Evolutionary conservation across 2,888 invertebrate species (phyloP).

Genomic region (Agrilus cyanescens): DNA sequence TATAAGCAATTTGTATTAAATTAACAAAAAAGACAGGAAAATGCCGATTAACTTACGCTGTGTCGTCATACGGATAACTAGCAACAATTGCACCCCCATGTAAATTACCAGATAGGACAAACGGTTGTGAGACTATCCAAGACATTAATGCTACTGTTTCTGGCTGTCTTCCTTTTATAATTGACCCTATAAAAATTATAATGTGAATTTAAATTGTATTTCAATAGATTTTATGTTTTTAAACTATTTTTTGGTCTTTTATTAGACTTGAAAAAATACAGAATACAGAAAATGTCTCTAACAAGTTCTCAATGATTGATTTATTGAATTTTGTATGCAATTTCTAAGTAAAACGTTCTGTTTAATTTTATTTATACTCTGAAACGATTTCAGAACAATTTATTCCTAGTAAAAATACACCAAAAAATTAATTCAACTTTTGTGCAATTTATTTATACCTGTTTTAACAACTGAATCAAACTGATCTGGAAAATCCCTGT

Average conservation of each 20-base stretch:
- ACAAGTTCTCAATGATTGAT: too few relatives aligned
- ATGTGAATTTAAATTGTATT: constrained; percentile 15
- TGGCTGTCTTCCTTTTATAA: constrained; percentile 57
- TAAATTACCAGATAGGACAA: constrained; percentile 86
- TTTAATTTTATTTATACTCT: too few relatives aligned
- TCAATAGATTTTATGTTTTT: constrained; percentile 23
- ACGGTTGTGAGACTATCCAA: constrained; percentile 79
- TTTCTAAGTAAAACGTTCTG: too few relatives aligned
- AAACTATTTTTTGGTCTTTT: too few relatives aligned
- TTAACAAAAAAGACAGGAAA: constrained; percentile 6
- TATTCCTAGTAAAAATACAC: too few relatives aligned
- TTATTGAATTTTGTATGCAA: too few relatives aligned
- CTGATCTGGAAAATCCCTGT: constrained; percentile 88
- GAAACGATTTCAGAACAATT: too few relatives aligned
- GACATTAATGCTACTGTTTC: constrained; percentile 82
- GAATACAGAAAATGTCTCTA: too few relatives aligned
- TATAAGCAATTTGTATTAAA: not conserved
- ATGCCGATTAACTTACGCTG: constrained; percentile 43
- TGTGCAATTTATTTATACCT: constrained; percentile 15
- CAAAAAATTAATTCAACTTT: too few relatives aligned
- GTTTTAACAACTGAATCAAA: constrained; percentile 37
- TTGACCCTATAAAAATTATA: constrained; percentile 30
- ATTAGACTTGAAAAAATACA: too few relatives aligned
- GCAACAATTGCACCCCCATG: constrained; percentile 97
- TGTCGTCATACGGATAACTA: constrained; percentile 93